These are phyloP conservation scores for Standfussiana lucernea DNA, from an alignment of 2,888 invertebrate genomes.

Conservation along the genomic window DNA sequence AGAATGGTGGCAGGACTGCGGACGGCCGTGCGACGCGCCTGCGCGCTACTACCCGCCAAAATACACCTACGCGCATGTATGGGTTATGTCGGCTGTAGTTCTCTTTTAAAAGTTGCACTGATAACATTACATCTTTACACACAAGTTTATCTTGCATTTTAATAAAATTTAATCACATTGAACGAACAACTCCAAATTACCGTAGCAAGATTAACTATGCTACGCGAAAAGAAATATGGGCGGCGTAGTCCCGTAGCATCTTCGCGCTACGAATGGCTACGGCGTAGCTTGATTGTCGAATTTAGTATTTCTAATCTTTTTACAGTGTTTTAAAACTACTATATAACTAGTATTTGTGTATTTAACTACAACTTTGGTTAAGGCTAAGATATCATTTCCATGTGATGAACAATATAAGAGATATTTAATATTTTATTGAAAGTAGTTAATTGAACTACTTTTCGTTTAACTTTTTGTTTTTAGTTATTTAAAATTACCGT, in stretches of 20 bases:
- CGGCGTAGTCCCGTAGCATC: constrained; percentile 36
- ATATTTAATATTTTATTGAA: not conserved
- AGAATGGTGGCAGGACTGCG: constrained; percentile 90
- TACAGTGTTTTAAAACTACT: not conserved
- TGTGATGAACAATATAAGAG: not conserved
- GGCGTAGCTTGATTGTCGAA: constrained; percentile 38
- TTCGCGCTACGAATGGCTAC: constrained; percentile 56
- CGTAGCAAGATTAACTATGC: constrained; percentile 14
- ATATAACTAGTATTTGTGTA: not conserved
- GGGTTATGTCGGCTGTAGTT: constrained; percentile 74
- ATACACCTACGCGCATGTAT: constrained; percentile 90
- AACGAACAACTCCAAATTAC: not conserved
- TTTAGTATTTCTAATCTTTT: not conserved
- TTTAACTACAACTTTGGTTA: not conserved
- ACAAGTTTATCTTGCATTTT: constrained; percentile 16
- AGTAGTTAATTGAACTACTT: not conserved
- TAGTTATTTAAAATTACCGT: not conserved
- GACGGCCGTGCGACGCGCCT: constrained; percentile 84
- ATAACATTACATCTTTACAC: constrained; percentile 68
- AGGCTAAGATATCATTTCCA: not conserved
- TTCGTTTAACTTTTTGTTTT: not conserved
- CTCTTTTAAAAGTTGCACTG: constrained; percentile 83
- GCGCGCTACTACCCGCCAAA: constrained; percentile 88
- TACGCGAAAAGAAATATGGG: constrained; percentile 20
- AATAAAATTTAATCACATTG: constrained; percentile 1